Conservation (phyloP, 2,888 invertebrate species). For the Spodoptera exigua region DNA sequence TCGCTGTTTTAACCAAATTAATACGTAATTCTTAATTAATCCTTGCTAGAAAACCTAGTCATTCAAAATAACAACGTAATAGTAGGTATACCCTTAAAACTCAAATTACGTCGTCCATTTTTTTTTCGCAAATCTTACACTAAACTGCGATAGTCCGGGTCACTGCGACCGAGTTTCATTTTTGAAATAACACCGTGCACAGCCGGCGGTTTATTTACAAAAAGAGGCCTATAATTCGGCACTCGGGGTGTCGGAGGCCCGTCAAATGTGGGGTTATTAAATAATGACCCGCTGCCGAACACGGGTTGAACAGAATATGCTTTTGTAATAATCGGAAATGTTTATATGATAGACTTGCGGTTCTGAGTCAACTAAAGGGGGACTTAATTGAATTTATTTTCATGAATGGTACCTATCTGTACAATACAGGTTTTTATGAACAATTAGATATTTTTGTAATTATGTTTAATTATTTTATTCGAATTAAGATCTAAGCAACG, state of each 20-base stretch:
- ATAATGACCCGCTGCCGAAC: constrained; percentile 78
- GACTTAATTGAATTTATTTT: constrained; percentile 40
- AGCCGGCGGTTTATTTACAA: constrained; percentile 83
- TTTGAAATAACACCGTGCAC: constrained; percentile 42
- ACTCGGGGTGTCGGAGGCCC: constrained; percentile 73
- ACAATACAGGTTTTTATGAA: not conserved
- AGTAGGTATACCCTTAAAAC: constrained; percentile 5
- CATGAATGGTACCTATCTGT: constrained; percentile 12
- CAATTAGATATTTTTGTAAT: too few relatives aligned
- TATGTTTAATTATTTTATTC: too few relatives aligned
- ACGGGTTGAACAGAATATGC: constrained; percentile 48
- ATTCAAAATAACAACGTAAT: constrained; percentile 36
- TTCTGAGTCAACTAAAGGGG: constrained; percentile 24
- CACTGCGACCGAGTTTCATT: constrained; percentile 43
- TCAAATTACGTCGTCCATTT: constrained; percentile 12
- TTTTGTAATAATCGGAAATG: constrained; percentile 44
- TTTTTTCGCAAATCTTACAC: constrained; percentile 26
- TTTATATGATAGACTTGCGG: constrained; percentile 45
- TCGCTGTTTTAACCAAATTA: too few relatives aligned
- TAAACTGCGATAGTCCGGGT: constrained; percentile 43
- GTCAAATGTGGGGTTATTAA: constrained; percentile 81
- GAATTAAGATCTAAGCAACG: too few relatives aligned
- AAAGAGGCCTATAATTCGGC: constrained; percentile 81
- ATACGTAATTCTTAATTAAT: too few relatives aligned
- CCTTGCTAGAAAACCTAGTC: constrained; percentile 35